phyloP scores from a whole-genome alignment of 2,888 invertebrate genomes.

The Melipona beecheii region DNA sequence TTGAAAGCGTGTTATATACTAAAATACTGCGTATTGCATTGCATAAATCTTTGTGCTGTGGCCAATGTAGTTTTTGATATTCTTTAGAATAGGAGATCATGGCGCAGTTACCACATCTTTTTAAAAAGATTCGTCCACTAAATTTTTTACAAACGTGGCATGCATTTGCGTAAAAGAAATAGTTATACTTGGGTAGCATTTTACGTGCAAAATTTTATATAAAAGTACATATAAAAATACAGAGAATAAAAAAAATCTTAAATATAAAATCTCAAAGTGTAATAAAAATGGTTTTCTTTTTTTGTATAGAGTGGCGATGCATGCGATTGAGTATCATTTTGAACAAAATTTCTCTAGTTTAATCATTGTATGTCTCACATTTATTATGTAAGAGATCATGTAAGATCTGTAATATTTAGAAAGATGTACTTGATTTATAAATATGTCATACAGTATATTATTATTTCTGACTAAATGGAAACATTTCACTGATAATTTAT shows the following conservation, averaged over 20 bases:
- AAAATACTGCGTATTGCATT: conserved; percentile 67
- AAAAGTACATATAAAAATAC: conserved; percentile 16
- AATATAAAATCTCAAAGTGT: conserved; percentile 13
- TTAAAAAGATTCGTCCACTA: conserved; percentile 71
- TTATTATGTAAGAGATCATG: background rate
- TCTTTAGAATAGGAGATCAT: conserved; percentile 80
- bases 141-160: conserved; percentile 81
- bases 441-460: background rate
- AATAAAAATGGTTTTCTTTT: conserved; percentile 10
- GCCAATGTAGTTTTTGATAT: conserved; percentile 81
- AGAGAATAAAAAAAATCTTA: background rate
- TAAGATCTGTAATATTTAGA: background rate
- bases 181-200: conserved; percentile 68
- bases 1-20: conserved; percentile 52
- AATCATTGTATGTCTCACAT: background rate
- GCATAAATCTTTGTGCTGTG: conserved; percentile 78
- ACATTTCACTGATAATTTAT: background rate
- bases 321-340: conserved; percentile 11
- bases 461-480: background rate
- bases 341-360: background rate
- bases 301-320: background rate
- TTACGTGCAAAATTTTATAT: conserved; percentile 8
- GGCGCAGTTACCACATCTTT: conserved; percentile 78
- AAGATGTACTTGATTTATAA: background rate
- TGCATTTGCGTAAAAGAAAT: conserved; percentile 79